Percentiles rank a stretch among this genome's conserved stretches.
Evolutionary conservation across 1,140 invertebrate genomes (phyloP).

Genomic region (Tetragnatha versicolor): DNA sequence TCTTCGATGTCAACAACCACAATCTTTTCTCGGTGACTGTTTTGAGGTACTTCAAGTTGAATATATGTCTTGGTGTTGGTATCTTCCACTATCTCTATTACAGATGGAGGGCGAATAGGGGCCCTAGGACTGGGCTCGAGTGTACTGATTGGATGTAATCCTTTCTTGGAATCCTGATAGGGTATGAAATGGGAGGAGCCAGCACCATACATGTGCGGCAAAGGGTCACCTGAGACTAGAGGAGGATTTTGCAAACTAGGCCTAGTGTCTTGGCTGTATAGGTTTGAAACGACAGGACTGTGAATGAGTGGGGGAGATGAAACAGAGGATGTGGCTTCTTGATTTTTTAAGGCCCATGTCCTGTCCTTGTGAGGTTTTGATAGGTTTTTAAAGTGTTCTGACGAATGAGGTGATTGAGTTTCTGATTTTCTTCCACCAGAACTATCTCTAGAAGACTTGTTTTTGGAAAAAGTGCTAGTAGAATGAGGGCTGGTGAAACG

Average conservation of each 20-base stretch:
- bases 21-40: conserved; percentile 46
- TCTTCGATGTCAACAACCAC: conserved; percentile 51
- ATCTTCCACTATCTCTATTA: conserved; percentile 44
- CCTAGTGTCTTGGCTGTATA: too few species aligned
- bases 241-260: neutral
- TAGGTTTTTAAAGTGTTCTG: too few species aligned
- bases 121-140: neutral
- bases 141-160: neutral
- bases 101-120: conserved; percentile 29
- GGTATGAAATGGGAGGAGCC: neutral
- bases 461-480: neutral
- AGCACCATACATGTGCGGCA: neutral
- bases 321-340: neutral
- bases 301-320: too few species aligned
- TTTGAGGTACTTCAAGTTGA: conserved; percentile 48
- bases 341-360: neutral
- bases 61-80: conserved; percentile 50
- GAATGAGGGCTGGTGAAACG: neutral
- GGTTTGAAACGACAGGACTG: too few species aligned
- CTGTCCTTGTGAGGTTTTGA: too few species aligned
- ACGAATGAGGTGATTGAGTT: neutral
- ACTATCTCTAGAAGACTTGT: too few species aligned
- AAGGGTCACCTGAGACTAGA: neutral
- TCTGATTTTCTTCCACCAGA: neutral
- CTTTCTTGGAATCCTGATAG: conserved; percentile 6